Conservation (phyloP, 2,888 invertebrate species). For the Macaria liturata region DNA sequence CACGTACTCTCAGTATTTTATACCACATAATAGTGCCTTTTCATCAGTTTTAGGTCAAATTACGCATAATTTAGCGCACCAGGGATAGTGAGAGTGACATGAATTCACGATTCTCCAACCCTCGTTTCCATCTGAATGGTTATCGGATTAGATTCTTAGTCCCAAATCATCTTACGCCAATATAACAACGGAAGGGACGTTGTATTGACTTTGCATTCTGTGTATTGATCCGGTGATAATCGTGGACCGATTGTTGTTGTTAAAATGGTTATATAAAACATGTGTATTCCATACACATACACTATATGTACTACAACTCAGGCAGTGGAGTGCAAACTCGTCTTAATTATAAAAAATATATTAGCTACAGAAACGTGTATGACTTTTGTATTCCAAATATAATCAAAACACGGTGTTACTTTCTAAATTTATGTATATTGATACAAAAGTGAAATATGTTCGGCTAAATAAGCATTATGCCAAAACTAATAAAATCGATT, state of each 20-base stretch:
- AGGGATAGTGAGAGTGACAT: constrained; percentile 29
- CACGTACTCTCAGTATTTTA: constrained; percentile 28
- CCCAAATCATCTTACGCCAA: constrained; percentile 30
- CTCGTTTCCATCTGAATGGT: constrained; percentile 28
- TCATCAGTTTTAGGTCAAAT: constrained; percentile 36
- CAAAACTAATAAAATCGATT: constrained; percentile 5
- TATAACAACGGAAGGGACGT: constrained; percentile 22
- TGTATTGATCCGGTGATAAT: constrained; percentile 17
- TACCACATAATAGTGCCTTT: constrained; percentile 32
- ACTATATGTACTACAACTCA: no score
- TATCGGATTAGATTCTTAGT: constrained; percentile 31
- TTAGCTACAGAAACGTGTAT: no score
- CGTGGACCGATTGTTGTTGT: constrained; percentile 1
- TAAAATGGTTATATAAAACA: neutral
- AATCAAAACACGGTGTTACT: no score
- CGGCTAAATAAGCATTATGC: neutral
- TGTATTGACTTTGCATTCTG: constrained; percentile 23
- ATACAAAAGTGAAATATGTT: no score
- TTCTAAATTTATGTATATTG: no score
- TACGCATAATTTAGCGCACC: constrained; percentile 35
- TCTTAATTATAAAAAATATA: no score
- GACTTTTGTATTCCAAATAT: no score
- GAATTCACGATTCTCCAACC: constrained; percentile 26
- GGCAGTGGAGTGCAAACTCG: no score
- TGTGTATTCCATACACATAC: no score